Evolutionary conservation across 1,140 invertebrate species (phyloP), one percentile per base, ranked within the genome.

Genomic region (Liolophura sinensis): DNA sequence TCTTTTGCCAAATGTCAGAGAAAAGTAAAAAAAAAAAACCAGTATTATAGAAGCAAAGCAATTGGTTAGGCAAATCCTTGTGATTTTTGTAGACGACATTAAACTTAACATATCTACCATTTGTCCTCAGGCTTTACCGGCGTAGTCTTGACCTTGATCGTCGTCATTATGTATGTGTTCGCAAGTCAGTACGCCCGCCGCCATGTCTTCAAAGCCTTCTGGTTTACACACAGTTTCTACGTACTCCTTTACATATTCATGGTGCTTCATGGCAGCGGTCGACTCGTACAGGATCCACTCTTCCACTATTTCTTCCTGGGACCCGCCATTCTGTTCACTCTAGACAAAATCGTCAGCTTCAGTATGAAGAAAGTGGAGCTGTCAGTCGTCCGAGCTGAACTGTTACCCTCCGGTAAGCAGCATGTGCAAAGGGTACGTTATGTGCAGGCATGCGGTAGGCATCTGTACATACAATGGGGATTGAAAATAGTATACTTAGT

Each of bases 91-190:
- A n/a, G n/a, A n/a, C n/a, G n/a, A n/a, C n/a, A n/a, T n/a, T n/a
- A n/a, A 40, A 40, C 31, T 40, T 9, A 40, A 40, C 31, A 9
- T 5, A 5, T 9, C 3, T 40, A 40, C 31, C 3, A 20, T 51
- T 11, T 18, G 56, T 50, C 52, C 67, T n/a, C 83, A 93, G 94
- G 96, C 66, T 78, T 97, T 5, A 98, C 95, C 0, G 97, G 97
- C 24, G 91, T 99, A 3, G 72, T 95, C 7, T 85, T 99, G 0
- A 97, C 97, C 78, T 86, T 95, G 47, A 90, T 98, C 27, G 96
- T 99, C 90, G 93, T 92, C 73, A 92, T 97, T 47, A 98, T 99
- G 69, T 98, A 98, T 79, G 92, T 97, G 1, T 99, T 99, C 82
- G 95, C 97, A 0, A 93, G 96, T 83, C 94, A 96, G 0, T 91